A percentile compares a stretch with the other conserved stretches of the same genome.
Evolutionary conservation across 2,113 vertebrate species (phyloP).

Genomic region (Leptosomus discolor): DNA sequence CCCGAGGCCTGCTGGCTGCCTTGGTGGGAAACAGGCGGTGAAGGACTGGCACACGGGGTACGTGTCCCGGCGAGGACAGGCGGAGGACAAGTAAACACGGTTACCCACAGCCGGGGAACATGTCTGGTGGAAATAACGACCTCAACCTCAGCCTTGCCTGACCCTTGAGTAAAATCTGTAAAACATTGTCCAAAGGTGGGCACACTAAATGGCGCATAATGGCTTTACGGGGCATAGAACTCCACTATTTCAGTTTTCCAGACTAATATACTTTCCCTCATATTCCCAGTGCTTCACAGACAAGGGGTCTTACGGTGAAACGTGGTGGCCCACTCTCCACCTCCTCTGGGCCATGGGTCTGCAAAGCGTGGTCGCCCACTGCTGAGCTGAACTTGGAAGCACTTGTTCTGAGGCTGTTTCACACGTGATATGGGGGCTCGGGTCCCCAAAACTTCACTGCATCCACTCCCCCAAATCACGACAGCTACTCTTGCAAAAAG

Average conservation of each 20-base stretch:
- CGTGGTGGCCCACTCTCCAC: rapidly evolving
- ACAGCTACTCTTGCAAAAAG: background rate
- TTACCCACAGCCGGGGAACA: background rate
- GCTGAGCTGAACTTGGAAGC: background rate
- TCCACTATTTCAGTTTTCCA: background rate
- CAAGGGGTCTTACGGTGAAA: rapidly evolving
- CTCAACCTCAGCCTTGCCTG: background rate
- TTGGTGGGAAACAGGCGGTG: rapidly evolving
- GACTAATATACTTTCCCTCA: background rate
- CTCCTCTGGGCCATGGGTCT: background rate
- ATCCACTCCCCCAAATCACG: background rate
- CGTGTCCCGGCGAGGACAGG: rapidly evolving
- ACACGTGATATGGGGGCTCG: background rate
- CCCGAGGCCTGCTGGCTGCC: background rate
- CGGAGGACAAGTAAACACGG: background rate
- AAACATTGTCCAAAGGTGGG: background rate
- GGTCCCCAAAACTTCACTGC: background rate
- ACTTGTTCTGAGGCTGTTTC: background rate
- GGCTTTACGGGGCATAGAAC: rapidly evolving
- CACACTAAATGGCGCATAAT: background rate
- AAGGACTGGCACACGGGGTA: rapidly evolving
- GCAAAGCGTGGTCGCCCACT: rapidly evolving
- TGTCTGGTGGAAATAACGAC: background rate
- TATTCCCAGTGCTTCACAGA: rapidly evolving
- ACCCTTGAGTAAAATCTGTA: background rate